phyloP scores from a whole-genome alignment of 2,888 invertebrate genomes.

The Tridacna crocea region DNA sequence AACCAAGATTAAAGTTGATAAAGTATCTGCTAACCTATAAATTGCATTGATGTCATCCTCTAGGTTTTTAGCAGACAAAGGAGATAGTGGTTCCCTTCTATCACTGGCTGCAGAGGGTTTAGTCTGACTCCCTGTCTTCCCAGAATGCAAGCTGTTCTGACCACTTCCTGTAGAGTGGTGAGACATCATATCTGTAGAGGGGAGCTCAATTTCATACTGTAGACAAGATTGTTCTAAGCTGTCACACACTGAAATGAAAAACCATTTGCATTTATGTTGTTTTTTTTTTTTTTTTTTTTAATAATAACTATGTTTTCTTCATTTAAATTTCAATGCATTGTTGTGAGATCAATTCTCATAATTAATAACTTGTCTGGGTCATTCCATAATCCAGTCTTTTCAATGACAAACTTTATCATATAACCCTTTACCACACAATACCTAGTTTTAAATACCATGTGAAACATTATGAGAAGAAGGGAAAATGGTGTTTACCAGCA shows the following conservation, averaged over 20 bases:
- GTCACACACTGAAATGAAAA: neutral
- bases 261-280: neutral
- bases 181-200: slow-evolving; percentile 1
- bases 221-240: slow-evolving; percentile 5
- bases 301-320: no score
- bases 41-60: slow-evolving; percentile 30
- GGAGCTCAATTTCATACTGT: slow-evolving; percentile 42
- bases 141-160: slow-evolving; percentile 1
- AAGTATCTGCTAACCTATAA: slow-evolving; percentile 23
- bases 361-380: no score
- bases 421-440: no score
- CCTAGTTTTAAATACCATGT: no score
- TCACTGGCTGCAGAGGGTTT: neutral
- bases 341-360: no score
- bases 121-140: slow-evolving; percentile 2
- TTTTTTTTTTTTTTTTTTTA: neutral
- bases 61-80: slow-evolving; percentile 23
- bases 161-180: neutral
- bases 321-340: no score
- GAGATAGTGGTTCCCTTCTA: slow-evolving; percentile 10
- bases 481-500: no score
- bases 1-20: neutral
- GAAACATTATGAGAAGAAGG: no score
- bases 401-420: no score
- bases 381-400: no score